Evolutionary conservation across 2,888 invertebrate species (phyloP).

Genomic region (Nasonia oneida): DNA sequence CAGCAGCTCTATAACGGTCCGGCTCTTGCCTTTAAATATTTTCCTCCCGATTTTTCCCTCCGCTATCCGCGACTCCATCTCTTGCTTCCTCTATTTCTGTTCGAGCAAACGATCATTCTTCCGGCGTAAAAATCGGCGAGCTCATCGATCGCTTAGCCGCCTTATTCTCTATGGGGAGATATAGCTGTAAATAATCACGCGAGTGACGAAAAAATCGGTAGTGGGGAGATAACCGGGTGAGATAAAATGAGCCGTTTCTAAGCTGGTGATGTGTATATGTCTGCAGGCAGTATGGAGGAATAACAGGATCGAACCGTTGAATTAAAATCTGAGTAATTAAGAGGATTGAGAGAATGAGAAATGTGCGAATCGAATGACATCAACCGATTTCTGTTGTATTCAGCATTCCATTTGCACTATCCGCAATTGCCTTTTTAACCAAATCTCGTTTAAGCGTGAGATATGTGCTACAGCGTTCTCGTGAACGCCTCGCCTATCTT

Average conservation of each 20-base stretch:
- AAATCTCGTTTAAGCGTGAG: not conserved
- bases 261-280: not conserved
- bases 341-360: not conserved
- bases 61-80: not conserved
- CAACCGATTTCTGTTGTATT: not conserved
- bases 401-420: conserved; percentile 1
- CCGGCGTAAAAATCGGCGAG: conserved; percentile 2
- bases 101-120: not conserved
- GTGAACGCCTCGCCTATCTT: not conserved
- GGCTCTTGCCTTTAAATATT: conserved; percentile 8
- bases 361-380: not conserved
- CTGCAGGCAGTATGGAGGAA: no score
- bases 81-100: conserved; percentile 6
- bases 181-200: conserved; percentile 37
- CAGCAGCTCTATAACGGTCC: conserved; percentile 35
- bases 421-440: not conserved
- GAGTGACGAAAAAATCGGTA: not conserved
- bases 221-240: not conserved
- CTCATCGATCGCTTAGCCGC: not conserved
- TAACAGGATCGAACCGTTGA: not conserved
- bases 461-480: not conserved
- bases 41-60: conserved; percentile 15
- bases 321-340: not conserved
- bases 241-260: conserved; percentile 2
- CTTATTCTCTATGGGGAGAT: not conserved